These are phyloP conservation scores for Ceratitis capitata DNA, from an alignment of 1,140 invertebrate species.

Conservation along the genomic window DNA sequence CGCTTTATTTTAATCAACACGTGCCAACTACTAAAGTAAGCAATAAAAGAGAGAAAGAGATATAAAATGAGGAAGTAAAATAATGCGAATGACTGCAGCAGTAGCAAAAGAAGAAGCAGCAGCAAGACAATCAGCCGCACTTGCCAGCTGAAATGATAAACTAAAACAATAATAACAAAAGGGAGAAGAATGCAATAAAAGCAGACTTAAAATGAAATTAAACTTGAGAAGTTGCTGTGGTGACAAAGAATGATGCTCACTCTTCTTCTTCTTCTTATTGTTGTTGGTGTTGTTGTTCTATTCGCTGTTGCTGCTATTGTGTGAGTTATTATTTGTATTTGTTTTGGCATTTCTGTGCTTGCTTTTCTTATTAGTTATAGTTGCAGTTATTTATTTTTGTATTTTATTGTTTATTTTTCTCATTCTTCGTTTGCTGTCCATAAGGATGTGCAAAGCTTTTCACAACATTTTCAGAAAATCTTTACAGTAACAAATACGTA, in stretches of 20 bases:
- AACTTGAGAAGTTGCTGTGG: not conserved
- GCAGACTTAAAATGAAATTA: slow-evolving; percentile 11
- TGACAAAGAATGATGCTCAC: not conserved
- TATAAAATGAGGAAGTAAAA: not conserved
- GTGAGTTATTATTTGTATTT: not conserved
- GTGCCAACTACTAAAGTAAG: not conserved
- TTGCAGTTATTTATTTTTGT: not conserved
- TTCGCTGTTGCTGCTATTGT: not conserved
- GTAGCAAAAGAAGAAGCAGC: not conserved
- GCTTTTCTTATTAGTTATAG: not conserved
- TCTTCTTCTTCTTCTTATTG: too few relatives aligned
- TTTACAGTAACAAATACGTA: not conserved
- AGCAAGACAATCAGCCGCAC: not conserved
- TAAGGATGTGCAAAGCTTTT: not conserved
- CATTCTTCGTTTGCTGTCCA: not conserved
- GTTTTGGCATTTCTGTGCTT: not conserved
- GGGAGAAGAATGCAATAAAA: not conserved
- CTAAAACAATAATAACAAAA: not conserved
- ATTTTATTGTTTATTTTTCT: not conserved
- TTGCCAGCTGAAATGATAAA: not conserved
- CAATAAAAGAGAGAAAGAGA: not conserved
- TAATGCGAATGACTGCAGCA: not conserved
- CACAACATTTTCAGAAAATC: not conserved
- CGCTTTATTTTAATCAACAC: slow-evolving; percentile 4
- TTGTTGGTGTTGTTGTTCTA: not conserved